Conservation (phyloP, 2,797 vertebrate species). For the Acipenser oxyrinchus region DNA sequence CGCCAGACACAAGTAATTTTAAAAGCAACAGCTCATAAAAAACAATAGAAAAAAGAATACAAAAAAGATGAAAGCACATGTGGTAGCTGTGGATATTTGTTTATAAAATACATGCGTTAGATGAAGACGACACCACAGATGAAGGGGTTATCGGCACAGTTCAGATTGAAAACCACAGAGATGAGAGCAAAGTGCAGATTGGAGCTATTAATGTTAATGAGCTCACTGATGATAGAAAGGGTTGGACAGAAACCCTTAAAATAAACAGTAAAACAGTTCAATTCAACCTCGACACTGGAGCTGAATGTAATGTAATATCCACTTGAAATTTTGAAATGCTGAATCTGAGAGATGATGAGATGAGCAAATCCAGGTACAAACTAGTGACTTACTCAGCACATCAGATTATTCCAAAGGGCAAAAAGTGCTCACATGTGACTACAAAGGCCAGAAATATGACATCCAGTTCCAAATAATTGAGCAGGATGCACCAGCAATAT, state of each 20-base stretch:
- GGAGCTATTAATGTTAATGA: too few species aligned
- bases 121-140: too few species aligned
- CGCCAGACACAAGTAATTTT: too few species aligned
- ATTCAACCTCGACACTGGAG: slow-evolving; percentile 3
- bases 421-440: background rate
- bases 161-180: too few species aligned
- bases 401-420: background rate
- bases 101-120: too few species aligned
- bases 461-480: slow-evolving; percentile 7
- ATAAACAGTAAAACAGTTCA: background rate
- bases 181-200: too few species aligned
- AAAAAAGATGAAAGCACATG: too few species aligned
- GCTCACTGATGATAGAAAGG: too few species aligned
- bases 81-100: too few species aligned
- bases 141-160: too few species aligned
- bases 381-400: slow-evolving; percentile 10
- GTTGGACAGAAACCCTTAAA: background rate
- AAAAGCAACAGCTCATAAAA: too few species aligned
- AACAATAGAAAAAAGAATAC: too few species aligned
- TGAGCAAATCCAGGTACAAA: slow-evolving; percentile 12
- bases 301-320: slow-evolving; percentile 9
- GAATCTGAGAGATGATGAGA: background rate
- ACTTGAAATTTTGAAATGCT: background rate
- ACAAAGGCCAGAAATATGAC: slow-evolving; percentile 1
- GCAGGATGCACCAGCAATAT: slow-evolving; percentile 6